Evolutionary conservation across 2,888 invertebrate species (phyloP).

Genomic region (Parthenolecanium corni): DNA sequence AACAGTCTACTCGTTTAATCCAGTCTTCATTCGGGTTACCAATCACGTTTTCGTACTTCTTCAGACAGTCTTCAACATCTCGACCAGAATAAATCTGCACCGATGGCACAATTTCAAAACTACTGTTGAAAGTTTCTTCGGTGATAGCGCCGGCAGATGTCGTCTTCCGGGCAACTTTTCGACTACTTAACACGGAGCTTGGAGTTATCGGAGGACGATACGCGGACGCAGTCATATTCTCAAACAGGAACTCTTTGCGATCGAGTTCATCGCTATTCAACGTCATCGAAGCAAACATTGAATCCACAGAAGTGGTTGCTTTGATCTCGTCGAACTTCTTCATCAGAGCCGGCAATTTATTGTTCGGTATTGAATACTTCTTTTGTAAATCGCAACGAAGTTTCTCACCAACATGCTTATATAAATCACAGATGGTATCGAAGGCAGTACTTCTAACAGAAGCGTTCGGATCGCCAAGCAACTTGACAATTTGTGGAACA

Average conservation of each 20-base stretch:
- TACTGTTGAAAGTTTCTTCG: slow-evolving; percentile 71
- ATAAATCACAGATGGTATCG: slow-evolving; percentile 75
- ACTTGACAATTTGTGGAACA: slow-evolving; percentile 67
- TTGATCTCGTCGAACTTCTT: slow-evolving; percentile 78
- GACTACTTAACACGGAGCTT: neutral
- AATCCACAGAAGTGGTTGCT: slow-evolving; percentile 37
- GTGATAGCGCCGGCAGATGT: slow-evolving; percentile 70
- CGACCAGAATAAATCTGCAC: slow-evolving; percentile 70
- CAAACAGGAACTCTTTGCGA: neutral
- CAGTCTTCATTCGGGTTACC: slow-evolving; percentile 77
- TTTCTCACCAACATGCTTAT: slow-evolving; percentile 84
- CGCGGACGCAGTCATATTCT: slow-evolving; percentile 5
- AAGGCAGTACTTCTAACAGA: slow-evolving; percentile 80
- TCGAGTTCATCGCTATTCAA: slow-evolving; percentile 7
- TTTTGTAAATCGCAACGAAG: slow-evolving; percentile 68
- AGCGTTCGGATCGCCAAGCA: slow-evolving; percentile 75
- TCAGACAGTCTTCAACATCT: slow-evolving; percentile 72
- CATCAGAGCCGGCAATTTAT: slow-evolving; percentile 55
- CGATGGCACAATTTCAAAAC: slow-evolving; percentile 72
- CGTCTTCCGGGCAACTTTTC: neutral
- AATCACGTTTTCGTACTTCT: slow-evolving; percentile 59
- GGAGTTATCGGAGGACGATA: slow-evolving; percentile 18
- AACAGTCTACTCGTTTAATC: slow-evolving; percentile 88
- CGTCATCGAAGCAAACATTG: slow-evolving; percentile 1
- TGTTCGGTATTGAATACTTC: slow-evolving; percentile 64